Evolutionary conservation across 2,888 invertebrate species (phyloP), one percentile per base, ranked within the genome.

Genomic region (Bimastos eiseni): DNA sequence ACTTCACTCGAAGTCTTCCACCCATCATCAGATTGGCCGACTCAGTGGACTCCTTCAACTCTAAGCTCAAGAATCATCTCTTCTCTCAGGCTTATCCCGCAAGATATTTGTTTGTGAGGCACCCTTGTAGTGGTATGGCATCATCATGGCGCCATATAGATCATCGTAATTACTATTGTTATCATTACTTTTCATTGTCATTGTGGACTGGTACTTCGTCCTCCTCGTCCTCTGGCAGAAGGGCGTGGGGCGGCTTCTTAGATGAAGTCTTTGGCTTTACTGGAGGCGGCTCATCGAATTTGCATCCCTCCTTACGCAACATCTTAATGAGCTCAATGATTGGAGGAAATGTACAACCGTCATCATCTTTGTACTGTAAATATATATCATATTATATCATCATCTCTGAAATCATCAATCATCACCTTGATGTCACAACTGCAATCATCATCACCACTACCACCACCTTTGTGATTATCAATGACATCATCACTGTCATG

Each of bases 201-300:
- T 94, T 93, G 92, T 94, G 94, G 1, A 94, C 94, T 19, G 95
- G 95, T 0, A 94, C 93, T 90, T 94, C 94, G 83, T 94, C 94
- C 13, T 92, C 92, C n/a, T 94, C 93, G 34, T 94, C 94, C 86
- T 94, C 94, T 1, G 94, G 94, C 21, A 95, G 92, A 55, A 94
- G 91, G 24, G 95, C 94, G 90, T 95, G 94, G 5, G 94, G 93
- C 15, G 94, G 94, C n/a, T 38, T 70, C 37, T 86, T 86, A 34
- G 86, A 36, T 3, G 86, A 86, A 0, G 55, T 91, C 38, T 70
- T 44, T 44, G 90, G 86, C 24, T 86, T 86, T 33, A 8, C 84
- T 30, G 21, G 1, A 24, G 86, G 86, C 17, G 37, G 86, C n/a
- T 86, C 86, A 36, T 86, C 86, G 36, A 86, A 86, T 37, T 34